Base-by-base conservation (phyloP, 1,140 invertebrate genomes). In the Protaetia brevitarsis region DNA sequence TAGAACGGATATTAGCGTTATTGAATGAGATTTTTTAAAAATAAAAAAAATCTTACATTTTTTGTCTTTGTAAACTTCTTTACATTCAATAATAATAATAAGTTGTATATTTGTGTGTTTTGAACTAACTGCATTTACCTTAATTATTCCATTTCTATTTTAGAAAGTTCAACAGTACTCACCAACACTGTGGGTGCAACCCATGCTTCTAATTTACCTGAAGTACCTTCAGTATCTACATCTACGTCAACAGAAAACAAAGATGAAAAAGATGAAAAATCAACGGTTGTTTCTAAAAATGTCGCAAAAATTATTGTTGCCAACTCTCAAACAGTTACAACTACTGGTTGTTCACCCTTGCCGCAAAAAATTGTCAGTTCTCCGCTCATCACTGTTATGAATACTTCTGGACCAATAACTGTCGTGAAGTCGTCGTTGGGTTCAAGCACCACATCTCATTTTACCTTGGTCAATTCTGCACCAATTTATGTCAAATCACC, bases 321-420 rank as follows among this genome's bases (percentile, higher is more conserved):
- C 2, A 71, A 64, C 56, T 56, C 66, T 60, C 67, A 70, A 28
- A 28, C 65, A 13, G 26, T 65, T 8, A 59, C 19, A 65, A 21
- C 45, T n/a, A 67, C 31, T 30, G 56, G 66, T 51, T 26, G 36
- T 31, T 66, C 62, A 41, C 65, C 69, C 19, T 67, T 75, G 8
- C 63, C 75, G 29, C 71, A 73, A 61, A 76, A 76, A 67, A 69
- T 74, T 26, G 57, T 72, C 21, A 75, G 68, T 58, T 68, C 71
- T 36, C 74, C 76, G 1, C 61, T 77, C 10, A 77, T 78, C 28
- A 78, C 77, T 21, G 75, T 78, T 64, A 65, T 78, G 34, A 77
- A 77, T 61, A 71, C 77, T n/a, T 66, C 72, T 31, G 74, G 74
- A 34, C 76, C 76, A 10, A 68, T 78, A 23, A 76, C 76, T 13